Evolutionary conservation across 2,888 invertebrate genomes (phyloP).

Genomic region (Eutolmus rufibarbis): DNA sequence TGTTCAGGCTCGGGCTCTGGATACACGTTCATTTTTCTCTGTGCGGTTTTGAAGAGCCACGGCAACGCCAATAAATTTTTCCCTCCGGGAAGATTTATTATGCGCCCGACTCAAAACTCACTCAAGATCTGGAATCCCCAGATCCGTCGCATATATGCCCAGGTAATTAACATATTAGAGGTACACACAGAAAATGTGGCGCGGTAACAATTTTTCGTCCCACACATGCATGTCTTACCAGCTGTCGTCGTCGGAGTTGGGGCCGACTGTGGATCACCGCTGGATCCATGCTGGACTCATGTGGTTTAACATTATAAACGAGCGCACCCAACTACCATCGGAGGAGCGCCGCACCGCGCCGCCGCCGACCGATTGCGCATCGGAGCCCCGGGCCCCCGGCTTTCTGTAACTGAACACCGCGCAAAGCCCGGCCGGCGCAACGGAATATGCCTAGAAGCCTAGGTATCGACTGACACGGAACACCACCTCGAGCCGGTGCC

Average conservation of each 20-base stretch:
- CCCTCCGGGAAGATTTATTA: slow-evolving; percentile 44
- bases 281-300: slow-evolving; percentile 1
- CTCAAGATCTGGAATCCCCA: slow-evolving; percentile 44
- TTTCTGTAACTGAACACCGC: slow-evolving; percentile 24
- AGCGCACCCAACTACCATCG: slow-evolving; percentile 15
- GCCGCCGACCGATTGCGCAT: background rate
- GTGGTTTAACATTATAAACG: slow-evolving; percentile 24
- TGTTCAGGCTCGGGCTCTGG: background rate
- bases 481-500: background rate
- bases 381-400: background rate
- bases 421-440: slow-evolving; percentile 10
- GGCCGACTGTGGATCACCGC: slow-evolving; percentile 13
- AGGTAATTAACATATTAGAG: slow-evolving; percentile 52
- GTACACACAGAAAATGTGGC: slow-evolving; percentile 50
- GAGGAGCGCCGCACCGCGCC: background rate
- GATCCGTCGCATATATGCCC: slow-evolving; percentile 41
- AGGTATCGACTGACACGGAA: slow-evolving; percentile 26
- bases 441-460: slow-evolving; percentile 18
- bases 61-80: slow-evolving; percentile 44
- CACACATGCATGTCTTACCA: slow-evolving; percentile 48
- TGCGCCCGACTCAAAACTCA: slow-evolving; percentile 44
- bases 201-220: slow-evolving; percentile 50
- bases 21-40: slow-evolving; percentile 19
- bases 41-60: slow-evolving; percentile 1
- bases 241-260: slow-evolving; percentile 34